Evolutionary conservation across 1,140 invertebrate species (phyloP).

Genomic region (Lepidurus couesii): DNA sequence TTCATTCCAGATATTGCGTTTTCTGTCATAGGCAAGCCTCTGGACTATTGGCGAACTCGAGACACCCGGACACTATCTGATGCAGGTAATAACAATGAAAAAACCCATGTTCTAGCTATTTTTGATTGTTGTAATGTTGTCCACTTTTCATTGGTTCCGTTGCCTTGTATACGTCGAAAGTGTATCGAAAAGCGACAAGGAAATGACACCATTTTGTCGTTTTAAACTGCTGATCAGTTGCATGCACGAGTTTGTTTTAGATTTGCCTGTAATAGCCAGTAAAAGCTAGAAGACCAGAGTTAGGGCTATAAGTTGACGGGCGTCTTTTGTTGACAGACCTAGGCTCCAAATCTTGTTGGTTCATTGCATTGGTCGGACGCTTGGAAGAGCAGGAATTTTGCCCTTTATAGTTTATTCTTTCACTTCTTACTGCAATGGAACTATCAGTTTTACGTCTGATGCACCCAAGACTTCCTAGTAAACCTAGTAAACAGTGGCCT

Average conservation of each 20-base stretch:
- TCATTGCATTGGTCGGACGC: no score
- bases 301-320: no score
- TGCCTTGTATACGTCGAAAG: neutral
- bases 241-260: no score
- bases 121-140: neutral
- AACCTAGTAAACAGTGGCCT: neutral
- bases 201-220: neutral
- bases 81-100: conserved; percentile 11
- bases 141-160: neutral
- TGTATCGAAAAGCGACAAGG: neutral
- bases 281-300: no score
- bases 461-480: neutral
- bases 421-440: no score
- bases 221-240: neutral
- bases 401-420: no score
- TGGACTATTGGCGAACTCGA: conserved; percentile 11
- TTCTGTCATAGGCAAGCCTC: neutral
- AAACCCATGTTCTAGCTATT: neutral
- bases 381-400: no score
- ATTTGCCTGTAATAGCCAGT: no score
- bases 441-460: neutral
- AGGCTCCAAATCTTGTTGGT: no score
- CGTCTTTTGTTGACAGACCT: no score
- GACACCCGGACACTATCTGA: conserved; percentile 20
- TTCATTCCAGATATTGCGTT: neutral